phyloP scores from a whole-genome alignment of 2,113 vertebrate genomes.

The Phylloscopus trochiloides region DNA sequence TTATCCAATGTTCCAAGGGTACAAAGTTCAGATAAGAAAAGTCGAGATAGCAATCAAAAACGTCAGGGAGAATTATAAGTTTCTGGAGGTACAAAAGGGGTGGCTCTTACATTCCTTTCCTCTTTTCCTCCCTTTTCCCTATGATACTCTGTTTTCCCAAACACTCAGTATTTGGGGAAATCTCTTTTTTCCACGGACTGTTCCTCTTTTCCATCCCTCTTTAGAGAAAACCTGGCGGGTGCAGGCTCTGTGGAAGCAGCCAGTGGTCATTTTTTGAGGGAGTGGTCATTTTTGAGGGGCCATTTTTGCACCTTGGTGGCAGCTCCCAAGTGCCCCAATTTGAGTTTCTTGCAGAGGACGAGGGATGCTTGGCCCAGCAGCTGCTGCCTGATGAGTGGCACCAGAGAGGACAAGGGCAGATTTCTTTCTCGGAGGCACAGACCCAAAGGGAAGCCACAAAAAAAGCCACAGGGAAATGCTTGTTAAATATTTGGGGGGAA shows the following conservation, averaged over 20 bases:
- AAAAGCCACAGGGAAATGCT: background rate
- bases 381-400: background rate
- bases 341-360: background rate
- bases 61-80: constrained; percentile 15
- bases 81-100: background rate
- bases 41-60: constrained; percentile 26
- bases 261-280: background rate
- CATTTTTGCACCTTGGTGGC: background rate
- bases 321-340: background rate
- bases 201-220: background rate
- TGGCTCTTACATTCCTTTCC: background rate
- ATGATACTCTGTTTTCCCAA: background rate
- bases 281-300: background rate
- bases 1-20: constrained; percentile 46
- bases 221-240: background rate
- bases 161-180: background rate
- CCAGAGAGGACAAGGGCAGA: background rate
- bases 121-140: background rate
- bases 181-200: background rate
- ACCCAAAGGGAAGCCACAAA: background rate
- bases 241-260: background rate
- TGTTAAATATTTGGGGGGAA: fast-evolving
- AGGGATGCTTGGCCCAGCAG: background rate
- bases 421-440: background rate
- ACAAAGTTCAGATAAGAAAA: constrained; percentile 48